Evolutionary conservation across 2,888 invertebrate species (phyloP).

Genomic region (Pollenia labialis): DNA sequence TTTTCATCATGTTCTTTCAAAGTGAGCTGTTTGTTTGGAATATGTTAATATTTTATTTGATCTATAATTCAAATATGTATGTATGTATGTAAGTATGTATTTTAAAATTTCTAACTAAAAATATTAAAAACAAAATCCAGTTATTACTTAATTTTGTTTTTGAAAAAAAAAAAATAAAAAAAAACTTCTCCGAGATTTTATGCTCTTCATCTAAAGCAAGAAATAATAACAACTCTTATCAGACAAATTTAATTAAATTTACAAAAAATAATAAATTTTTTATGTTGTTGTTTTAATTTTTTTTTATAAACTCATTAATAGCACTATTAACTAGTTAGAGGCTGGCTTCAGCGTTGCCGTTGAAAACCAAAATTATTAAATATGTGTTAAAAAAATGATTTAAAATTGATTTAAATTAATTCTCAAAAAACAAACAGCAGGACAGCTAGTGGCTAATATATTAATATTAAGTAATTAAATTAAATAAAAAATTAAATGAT

Average conservation of each 20-base stretch:
- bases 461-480: too few species aligned
- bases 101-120: background rate
- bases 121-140: slow-evolving; percentile 34
- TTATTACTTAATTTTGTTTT: slow-evolving; percentile 43
- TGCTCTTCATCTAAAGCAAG: background rate
- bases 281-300: slow-evolving; percentile 22
- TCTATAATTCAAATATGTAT: background rate
- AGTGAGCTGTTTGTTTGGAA: too few species aligned
- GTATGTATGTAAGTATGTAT: background rate
- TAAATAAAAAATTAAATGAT: too few species aligned
- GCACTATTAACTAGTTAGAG: slow-evolving; percentile 65
- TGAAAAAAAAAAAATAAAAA: background rate
- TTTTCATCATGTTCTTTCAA: too few species aligned
- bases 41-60: background rate
- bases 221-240: slow-evolving; percentile 46
- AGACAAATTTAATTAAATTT: background rate
- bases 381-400: too few species aligned
- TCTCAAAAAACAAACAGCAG: too few species aligned
- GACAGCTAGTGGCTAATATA: too few species aligned
- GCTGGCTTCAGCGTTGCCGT: background rate
- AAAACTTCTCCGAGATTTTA: slow-evolving; percentile 6
- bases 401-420: too few species aligned
- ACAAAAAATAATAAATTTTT: background rate
- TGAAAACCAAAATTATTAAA: too few species aligned
- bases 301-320: slow-evolving; percentile 60